Base-by-base conservation (phyloP, 2,113 vertebrate genomes). In the Xiphorhynchus elegans region DNA sequence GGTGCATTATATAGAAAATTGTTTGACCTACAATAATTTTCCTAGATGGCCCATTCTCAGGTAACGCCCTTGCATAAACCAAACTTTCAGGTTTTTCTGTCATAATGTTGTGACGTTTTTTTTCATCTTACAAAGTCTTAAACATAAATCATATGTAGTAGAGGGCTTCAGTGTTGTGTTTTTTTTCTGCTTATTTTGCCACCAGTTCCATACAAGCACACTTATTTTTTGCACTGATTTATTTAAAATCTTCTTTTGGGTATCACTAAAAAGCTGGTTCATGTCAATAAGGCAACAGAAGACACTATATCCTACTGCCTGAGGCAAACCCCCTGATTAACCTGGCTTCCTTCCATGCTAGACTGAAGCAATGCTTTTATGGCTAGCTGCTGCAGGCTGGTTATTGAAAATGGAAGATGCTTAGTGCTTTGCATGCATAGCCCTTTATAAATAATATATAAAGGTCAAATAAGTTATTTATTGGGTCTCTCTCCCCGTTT, bases 401-500 rank as follows among this genome's bases (percentile, higher is more conserved):
- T 81, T 96, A 94, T 33, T 89, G 86, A 59, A 89, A 95, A 94
- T 64, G 42, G 67, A 91, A 76, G 78, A 37, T 60, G 52, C 55
- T 88, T 87, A 93, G 63, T 13, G 59, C 25, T 93, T 83, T 53
- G 55, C 79, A 93, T 60, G 44, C 56, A 47, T 28, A 94, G 66
- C 50, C 23, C 64, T 91, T 78, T 64, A 53, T 63, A 92, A 46
- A 90, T 55, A 95, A 91, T 93, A 88, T 55, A 90, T 89, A 69
- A 97, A 95, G n/a, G 74, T 85, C 68, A 90, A 62, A 33, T 59
- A 66, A 90, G 50, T 69, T 95, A 94, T 96, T 85, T 62, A 92
- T 84, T 87, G 69, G 25, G n/a, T 90, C 44, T 92, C 56, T 88
- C 35, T 55, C 44, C 77, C 88, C 35, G 10, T 90, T 92, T 96